Evolutionary conservation across 2,888 invertebrate genomes (phyloP), one percentile per base, ranked within the genome.

Genomic region (Ectemnius cavifrons): DNA sequence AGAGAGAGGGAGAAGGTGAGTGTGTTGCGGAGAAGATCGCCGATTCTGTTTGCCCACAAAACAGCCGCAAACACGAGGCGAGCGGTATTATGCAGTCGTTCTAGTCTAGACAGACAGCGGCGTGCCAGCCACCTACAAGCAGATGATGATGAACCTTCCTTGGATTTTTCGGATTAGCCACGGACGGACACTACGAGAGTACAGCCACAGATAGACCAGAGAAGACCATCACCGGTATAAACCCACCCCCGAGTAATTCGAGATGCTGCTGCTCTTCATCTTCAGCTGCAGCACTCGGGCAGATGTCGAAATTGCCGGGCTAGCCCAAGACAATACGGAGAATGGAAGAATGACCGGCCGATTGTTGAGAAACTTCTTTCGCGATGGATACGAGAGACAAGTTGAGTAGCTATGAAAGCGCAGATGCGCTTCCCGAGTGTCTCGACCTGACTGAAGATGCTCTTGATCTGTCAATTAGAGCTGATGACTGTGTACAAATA

Each of bases 281-380:
- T 74, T 81, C 88, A 87, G 89, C 88, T 88, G 89, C 82, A 11
- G 1, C 66, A 78, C 83, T 72, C n/a, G 78, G 79, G 81, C 86
- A 87, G 86, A 88, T 89, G 86, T 84, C 84, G 82, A 84, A 82
- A 80, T 85, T 79, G 81, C 75, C 81, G 66, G 79, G 79, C 63
- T 23, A 23, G 23, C 2, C 23, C 84, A 86, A 88, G 86, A 88
- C 86, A 88, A 88, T 87, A 77, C 75, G 85, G 85, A 88, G 87
- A 86, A 87, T 84, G 82, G 86, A 83, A 82, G 83, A 77, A 71
- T 37, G 37, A 37, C 37, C 37, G 37, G 37, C 8, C 37, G 37
- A 37, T 37, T 37, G 37, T 37, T 37, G 37, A 37, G 37, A 6
- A 37, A 1, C 52, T 52, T 52, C 37, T 37, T 52, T 52, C 52